phyloP scores from a whole-genome alignment of 2,888 invertebrate species.

The Hedychridium roseum region DNA sequence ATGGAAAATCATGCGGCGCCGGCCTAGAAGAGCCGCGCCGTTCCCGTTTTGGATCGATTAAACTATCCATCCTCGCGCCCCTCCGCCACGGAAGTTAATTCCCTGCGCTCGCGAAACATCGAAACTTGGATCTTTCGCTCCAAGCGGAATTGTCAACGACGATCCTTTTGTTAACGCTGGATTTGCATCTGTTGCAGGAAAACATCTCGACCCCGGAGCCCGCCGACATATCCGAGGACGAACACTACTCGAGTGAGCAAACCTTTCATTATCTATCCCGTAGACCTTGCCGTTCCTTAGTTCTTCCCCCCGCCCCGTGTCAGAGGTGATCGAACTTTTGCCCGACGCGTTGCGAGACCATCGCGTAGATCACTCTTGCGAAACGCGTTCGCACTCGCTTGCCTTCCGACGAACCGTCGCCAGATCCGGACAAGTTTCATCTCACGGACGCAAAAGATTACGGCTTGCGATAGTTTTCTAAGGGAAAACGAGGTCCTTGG shows the following conservation, averaged over 20 bases:
- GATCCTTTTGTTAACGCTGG: slow-evolving; percentile 14
- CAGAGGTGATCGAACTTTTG: slow-evolving; percentile 20
- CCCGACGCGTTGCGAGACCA: no score
- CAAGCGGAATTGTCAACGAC: slow-evolving; percentile 4
- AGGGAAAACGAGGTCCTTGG: no score
- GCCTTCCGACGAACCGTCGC: no score
- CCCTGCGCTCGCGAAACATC: background rate
- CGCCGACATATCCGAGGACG: slow-evolving; percentile 75
- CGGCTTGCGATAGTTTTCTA: no score
- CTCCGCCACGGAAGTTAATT: slow-evolving; percentile 11
- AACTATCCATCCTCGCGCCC: no score
- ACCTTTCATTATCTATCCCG: slow-evolving; percentile 26
- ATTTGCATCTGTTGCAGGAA: slow-evolving; percentile 69
- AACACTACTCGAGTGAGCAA: slow-evolving; percentile 74
- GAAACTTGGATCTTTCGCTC: background rate
- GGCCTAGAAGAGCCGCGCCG: slow-evolving; percentile 25
- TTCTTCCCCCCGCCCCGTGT: slow-evolving; percentile 12
- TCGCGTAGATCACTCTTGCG: slow-evolving; percentile 13
- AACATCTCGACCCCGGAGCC: slow-evolving; percentile 75
- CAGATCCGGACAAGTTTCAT: no score
- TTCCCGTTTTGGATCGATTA: slow-evolving; percentile 36
- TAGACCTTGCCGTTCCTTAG: slow-evolving; percentile 23
- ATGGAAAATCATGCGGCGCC: slow-evolving; percentile 43
- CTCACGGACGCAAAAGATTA: no score
- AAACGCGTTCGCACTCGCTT: no score